Percentiles rank a stretch among this genome's conserved stretches.
Evolutionary conservation across 64 coral and sea anemone species (phyloP).

Genomic region (Dendrophyllia cribrosa): DNA sequence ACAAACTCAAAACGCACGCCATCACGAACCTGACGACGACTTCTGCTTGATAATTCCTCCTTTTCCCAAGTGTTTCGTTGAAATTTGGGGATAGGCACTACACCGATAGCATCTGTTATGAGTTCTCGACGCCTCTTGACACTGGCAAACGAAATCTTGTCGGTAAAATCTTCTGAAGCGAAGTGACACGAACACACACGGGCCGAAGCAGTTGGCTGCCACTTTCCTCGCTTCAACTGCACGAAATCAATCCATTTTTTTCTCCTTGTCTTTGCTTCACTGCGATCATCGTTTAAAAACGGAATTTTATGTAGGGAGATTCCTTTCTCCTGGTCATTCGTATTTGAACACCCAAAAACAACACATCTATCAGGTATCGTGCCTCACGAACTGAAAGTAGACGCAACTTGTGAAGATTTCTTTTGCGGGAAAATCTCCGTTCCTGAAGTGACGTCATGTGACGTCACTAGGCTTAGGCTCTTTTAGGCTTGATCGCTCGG

Average conservation of each 20-base stretch:
- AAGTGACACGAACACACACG: constrained; percentile 30
- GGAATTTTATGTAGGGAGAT: too few species aligned
- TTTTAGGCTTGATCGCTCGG: too few species aligned
- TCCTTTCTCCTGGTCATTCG: too few species aligned
- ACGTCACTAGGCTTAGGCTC: too few species aligned
- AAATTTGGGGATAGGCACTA: not conserved
- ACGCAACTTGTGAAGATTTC: too few species aligned
- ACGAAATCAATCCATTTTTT: constrained; percentile 50
- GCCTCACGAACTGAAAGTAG: too few species aligned
- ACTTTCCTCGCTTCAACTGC: not conserved
- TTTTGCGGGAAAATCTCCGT: too few species aligned
- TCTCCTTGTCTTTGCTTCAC: constrained; percentile 9
- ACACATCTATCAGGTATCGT: too few species aligned
- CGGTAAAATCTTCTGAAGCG: not conserved
- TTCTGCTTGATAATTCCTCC: not conserved
- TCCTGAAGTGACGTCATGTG: too few species aligned
- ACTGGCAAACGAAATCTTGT: not conserved
- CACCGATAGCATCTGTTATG: not conserved
- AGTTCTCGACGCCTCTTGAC: not conserved
- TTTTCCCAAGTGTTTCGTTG: not conserved
- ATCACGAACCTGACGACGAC: not conserved
- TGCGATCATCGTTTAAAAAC: too few species aligned
- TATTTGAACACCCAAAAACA: too few species aligned
- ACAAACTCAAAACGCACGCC: not conserved
- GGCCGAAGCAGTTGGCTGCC: constrained; percentile 7